phyloP scores from a whole-genome alignment of 2,113 vertebrate genomes.

The Geococcyx californianus region DNA sequence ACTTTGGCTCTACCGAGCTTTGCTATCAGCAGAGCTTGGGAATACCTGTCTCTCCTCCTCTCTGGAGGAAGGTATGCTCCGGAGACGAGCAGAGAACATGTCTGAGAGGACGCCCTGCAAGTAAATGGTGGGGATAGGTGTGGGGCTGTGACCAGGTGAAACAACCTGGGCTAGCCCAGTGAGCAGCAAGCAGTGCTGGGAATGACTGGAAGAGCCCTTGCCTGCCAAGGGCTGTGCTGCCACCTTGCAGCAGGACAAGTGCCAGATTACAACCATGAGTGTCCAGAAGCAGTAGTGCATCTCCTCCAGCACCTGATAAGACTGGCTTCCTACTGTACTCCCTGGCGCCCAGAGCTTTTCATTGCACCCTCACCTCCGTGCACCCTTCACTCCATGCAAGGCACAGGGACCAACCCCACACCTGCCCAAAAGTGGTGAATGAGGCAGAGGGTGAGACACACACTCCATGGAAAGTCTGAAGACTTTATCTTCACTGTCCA shows the following conservation, averaged over 20 bases:
- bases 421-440: not conserved
- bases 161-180: not conserved
- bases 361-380: not conserved
- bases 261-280: not conserved
- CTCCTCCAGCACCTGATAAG: accelerated
- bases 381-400: not conserved
- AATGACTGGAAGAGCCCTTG: not conserved
- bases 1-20: not conserved
- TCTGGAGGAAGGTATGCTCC: not conserved
- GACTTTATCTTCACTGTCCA: not conserved
- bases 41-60: not conserved
- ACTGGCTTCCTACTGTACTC: not conserved
- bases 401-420: accelerated
- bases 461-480: not conserved
- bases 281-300: accelerated
- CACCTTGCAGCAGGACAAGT: not conserved
- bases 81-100: accelerated
- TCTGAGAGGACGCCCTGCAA: not conserved
- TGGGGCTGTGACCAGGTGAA: not conserved
- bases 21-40: not conserved
- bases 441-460: not conserved
- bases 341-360: accelerated
- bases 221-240: not conserved
- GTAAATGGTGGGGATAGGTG: not conserved
- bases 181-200: not conserved